Conservation (phyloP, 2,113 vertebrate genomes). For the Fregata magnificens region DNA sequence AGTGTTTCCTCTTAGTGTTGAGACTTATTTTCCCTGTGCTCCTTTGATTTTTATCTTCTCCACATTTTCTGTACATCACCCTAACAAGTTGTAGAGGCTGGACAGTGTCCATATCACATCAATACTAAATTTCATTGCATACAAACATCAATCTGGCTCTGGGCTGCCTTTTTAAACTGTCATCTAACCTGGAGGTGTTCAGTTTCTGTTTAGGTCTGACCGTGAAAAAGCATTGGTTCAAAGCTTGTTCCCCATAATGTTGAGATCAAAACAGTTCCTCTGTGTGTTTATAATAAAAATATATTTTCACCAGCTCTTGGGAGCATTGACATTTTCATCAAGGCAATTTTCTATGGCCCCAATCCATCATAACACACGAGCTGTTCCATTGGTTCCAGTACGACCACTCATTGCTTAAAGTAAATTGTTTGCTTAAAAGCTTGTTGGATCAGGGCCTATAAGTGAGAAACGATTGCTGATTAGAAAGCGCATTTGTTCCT, state of each 20-base stretch:
- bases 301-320: conserved; percentile 68
- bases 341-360: conserved; percentile 65
- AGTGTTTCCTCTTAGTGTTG: neutral
- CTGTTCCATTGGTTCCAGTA: conserved; percentile 56
- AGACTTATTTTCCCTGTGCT: neutral
- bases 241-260: conserved; percentile 70
- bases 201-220: conserved; percentile 68
- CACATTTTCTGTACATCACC: neutral
- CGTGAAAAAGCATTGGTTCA: conserved; percentile 66
- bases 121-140: conserved; percentile 69
- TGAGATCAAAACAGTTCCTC: conserved; percentile 70
- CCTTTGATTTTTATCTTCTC: conserved; percentile 51
- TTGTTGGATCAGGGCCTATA: conserved; percentile 49
- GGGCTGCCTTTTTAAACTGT: conserved; percentile 66
- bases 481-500: conserved; percentile 50
- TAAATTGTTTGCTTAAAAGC: conserved; percentile 66
- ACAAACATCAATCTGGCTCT: conserved; percentile 70
- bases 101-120: conserved; percentile 65
- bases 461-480: conserved; percentile 56
- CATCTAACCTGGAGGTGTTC: conserved; percentile 62
- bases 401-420: conserved; percentile 36
- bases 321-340: conserved; percentile 66
- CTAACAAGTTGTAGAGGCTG: conserved; percentile 40
- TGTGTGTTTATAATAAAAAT: conserved; percentile 72
- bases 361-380: conserved; percentile 58